A percentile compares a stretch with the other conserved stretches of the same genome.
These are phyloP conservation scores for Cercocebus atys DNA, from an alignment of 2,113 vertebrate species.

Conservation along the genomic window DNA sequence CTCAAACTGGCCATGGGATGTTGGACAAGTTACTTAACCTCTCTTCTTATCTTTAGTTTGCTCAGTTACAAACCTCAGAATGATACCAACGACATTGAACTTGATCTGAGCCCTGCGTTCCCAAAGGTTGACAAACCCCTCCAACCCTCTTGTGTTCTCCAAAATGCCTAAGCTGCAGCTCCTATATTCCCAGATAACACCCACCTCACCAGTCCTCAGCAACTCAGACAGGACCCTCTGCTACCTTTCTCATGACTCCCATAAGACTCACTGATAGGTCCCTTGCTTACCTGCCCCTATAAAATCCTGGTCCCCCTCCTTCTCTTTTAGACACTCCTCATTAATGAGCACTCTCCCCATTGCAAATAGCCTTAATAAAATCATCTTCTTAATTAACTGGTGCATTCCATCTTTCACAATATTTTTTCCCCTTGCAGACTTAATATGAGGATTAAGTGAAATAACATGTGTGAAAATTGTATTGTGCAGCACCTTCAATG, in stretches of 20 bases:
- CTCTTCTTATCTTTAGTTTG: not conserved
- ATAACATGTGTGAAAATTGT: not conserved
- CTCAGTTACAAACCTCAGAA: not conserved
- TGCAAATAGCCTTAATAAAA: slow-evolving; percentile 40
- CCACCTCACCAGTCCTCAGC: not conserved
- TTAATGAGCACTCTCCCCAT: not conserved
- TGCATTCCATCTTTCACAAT: not conserved
- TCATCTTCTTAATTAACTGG: slow-evolving; percentile 23
- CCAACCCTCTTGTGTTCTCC: not conserved
- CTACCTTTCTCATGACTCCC: not conserved
- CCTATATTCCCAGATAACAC: not conserved
- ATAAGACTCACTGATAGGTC: not conserved
- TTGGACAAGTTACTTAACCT: not conserved
- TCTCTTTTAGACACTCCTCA: not conserved
- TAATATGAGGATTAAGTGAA: slow-evolving; percentile 39
- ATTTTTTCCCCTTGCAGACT: slow-evolving; percentile 24
- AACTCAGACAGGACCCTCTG: not conserved
- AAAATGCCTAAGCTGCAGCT: not conserved
- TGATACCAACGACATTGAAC: not conserved
- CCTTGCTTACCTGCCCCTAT: not conserved
- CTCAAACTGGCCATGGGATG: not conserved
- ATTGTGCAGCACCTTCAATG: not conserved
- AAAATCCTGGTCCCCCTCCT: not conserved
- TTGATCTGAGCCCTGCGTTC: not conserved
- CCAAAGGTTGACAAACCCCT: not conserved